Conservation (phyloP, 1,140 invertebrate species). For the Ctenoplectra terminalis region DNA sequence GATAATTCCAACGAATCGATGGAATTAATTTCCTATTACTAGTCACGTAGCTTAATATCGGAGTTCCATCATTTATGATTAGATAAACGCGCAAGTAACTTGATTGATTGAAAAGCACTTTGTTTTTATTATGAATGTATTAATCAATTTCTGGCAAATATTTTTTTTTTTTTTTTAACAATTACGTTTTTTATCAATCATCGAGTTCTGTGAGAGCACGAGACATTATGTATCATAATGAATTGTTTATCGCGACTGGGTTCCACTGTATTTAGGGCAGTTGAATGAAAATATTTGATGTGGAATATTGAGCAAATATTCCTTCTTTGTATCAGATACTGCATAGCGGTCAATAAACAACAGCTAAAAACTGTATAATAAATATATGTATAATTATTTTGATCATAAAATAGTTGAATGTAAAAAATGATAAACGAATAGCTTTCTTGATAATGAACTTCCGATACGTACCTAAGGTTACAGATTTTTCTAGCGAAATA, state of each 20-base stretch:
- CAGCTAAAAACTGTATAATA: background rate
- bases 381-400: background rate
- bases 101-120: too few relatives aligned
- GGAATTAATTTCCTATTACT: background rate
- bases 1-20: background rate
- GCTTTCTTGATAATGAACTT: background rate
- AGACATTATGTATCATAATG: background rate
- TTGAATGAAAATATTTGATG: conserved; percentile 23
- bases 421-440: background rate
- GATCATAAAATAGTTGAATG: background rate
- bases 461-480: background rate
- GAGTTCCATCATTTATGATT: conserved; percentile 27
- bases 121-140: background rate
- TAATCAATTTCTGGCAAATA: background rate
- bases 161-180: background rate
- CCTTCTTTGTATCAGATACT: conserved; percentile 7
- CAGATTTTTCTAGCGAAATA: background rate
- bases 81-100: conserved; percentile 46
- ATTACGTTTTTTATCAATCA: background rate
- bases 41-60: conserved; percentile 38
- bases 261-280: background rate
- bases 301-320: background rate
- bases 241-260: background rate
- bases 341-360: background rate
- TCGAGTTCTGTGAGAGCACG: background rate